Conservation (phyloP, 2,888 invertebrate species). For the Zele albiditarsus region DNA sequence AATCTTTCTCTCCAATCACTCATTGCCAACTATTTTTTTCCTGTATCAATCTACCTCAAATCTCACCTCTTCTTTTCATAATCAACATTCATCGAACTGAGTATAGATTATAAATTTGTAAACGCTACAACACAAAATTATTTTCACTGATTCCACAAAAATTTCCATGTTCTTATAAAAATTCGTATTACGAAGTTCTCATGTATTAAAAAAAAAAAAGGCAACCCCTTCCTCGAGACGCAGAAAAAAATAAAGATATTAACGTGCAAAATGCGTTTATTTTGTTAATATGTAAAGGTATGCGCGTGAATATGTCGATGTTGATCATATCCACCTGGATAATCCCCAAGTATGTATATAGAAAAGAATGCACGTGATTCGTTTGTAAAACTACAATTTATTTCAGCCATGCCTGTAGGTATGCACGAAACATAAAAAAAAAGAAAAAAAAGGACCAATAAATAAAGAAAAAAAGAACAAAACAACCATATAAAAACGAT, state of each 20-base stretch:
- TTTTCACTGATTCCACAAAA: no score
- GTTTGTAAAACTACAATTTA: conserved; percentile 18
- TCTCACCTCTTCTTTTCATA: no score
- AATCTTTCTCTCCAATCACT: no score
- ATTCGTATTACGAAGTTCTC: not conserved
- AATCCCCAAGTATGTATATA: conserved; percentile 29
- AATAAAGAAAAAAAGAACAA: not conserved
- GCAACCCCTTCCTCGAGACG: not conserved
- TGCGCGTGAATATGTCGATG: conserved; percentile 29
- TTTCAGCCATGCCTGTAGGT: conserved; percentile 7
- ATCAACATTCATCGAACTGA: no score
- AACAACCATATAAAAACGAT: conserved; percentile 18
- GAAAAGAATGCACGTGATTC: conserved; percentile 34
- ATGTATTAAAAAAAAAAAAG: conserved; percentile 10
- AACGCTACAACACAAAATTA: no score
- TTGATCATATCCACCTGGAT: conserved; percentile 36
- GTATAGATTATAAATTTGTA: no score
- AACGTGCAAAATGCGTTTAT: not conserved
- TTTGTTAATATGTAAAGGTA: not conserved
- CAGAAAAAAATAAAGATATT: not conserved
- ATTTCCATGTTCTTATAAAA: no score
- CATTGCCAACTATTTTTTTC: no score
- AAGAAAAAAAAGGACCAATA: not conserved
- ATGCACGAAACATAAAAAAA: conserved; percentile 16
- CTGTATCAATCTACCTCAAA: no score